These are phyloP conservation scores for Cyclargus thomasi DNA, from an alignment of 1,140 invertebrate species.

Conservation along the genomic window DNA sequence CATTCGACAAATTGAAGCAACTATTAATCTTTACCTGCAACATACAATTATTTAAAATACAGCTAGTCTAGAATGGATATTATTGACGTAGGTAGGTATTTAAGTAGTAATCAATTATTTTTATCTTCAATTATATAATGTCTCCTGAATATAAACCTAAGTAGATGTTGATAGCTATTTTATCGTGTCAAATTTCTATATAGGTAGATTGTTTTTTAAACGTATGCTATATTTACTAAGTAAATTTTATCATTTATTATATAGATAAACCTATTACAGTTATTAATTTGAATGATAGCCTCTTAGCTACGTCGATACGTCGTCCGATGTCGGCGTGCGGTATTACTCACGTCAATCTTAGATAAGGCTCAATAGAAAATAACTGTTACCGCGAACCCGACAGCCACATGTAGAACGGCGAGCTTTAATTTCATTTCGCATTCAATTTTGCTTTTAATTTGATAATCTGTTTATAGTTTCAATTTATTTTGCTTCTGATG, in stretches of 20 bases:
- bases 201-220: no score
- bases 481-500: background rate
- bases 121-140: background rate
- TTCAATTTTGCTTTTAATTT: background rate
- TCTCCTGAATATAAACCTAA: background rate
- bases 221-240: no score
- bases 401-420: background rate
- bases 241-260: no score
- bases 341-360: slow-evolving; percentile 48
- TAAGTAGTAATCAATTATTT: background rate
- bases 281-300: background rate
- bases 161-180: background rate
- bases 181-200: no score
- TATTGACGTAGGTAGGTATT: slow-evolving; percentile 10
- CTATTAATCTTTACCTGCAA: background rate
- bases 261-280: no score
- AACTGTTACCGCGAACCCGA: slow-evolving; percentile 36
- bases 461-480: background rate
- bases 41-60: slow-evolving; percentile 15
- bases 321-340: slow-evolving; percentile 44
- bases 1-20: slow-evolving; percentile 1
- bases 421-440: slow-evolving; percentile 9
- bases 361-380: slow-evolving; percentile 61
- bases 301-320: slow-evolving; percentile 32
- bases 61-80: slow-evolving; percentile 23